Base-by-base conservation (phyloP, 2,797 vertebrate genomes). In the Nyctalus aviator region DNA sequence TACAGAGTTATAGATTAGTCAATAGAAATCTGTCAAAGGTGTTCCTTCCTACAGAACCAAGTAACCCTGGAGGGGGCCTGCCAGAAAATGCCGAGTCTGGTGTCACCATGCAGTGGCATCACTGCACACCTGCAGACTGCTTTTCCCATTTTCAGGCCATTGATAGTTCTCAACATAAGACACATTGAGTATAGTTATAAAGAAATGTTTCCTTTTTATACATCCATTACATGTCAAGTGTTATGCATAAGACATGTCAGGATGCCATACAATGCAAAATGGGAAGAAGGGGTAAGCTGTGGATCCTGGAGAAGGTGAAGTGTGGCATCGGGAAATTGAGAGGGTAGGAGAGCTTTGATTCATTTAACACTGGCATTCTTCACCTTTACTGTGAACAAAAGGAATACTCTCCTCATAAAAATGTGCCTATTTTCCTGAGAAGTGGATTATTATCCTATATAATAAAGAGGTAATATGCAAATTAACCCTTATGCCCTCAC, bases 161-260 rank as follows among this genome's bases (percentile, higher is more conserved):
- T 14, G 35, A 10, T 76, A 57, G 35, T 83, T 83, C 59, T 73
- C 30, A 57, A 89, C 17, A 73, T 78, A 78, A 73, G 25, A 87
- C 69, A 68, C 25, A 82, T 3, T 73, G 25, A 77, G 21, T 66
- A 62, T 87, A 91, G 53, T 76, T 85, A 66, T 71, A 86, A 46
- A 84, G 68, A 73, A 68, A 93, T 48, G 79, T 66, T 91, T 88
- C 30, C 66, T 27, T 53, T 89, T 92, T 77, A 88, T 41, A 86
- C 23, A 86, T 72, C 35, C 59, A 23, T 68, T 25, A 35, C n/a
- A 79, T 59, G 12, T 68, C 20, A 90, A 71, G 18, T 59, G 12
- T 77, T 85, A 64, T 55, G 10, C 71, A 78, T 53, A 79, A 81
- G 78, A 92, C 11, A 35, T 81, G 37, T 92, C 84, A 79, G 64